Evolutionary conservation across 2,113 vertebrate species (phyloP).

Genomic region (Otus sunia): DNA sequence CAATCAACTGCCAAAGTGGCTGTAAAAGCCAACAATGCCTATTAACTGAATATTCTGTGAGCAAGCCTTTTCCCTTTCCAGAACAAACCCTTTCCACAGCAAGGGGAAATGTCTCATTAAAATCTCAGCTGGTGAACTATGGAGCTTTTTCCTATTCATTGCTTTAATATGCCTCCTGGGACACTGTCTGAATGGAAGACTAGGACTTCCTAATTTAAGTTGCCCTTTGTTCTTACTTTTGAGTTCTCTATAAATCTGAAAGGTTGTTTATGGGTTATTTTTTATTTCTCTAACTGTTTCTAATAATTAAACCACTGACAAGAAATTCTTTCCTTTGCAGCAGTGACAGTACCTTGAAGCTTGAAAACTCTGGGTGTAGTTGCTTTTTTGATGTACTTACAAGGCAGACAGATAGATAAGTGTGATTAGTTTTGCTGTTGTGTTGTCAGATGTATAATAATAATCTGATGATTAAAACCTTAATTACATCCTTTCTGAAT

Average conservation of each 20-base stretch:
- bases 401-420: neutral
- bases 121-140: conserved; percentile 85
- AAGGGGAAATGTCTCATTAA: conserved; percentile 85
- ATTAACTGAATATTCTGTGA: conserved; percentile 75
- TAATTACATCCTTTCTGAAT: neutral
- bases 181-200: conserved; percentile 75
- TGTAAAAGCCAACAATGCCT: conserved; percentile 70
- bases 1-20: conserved; percentile 67
- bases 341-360: neutral
- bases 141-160: conserved; percentile 84
- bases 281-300: conserved; percentile 60
- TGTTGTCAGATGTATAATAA: neutral
- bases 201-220: conserved; percentile 74
- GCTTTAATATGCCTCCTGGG: conserved; percentile 86
- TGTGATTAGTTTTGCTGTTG: neutral
- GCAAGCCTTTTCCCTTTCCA: conserved; percentile 71
- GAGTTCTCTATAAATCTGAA: conserved; percentile 66
- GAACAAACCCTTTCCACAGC: conserved; percentile 74
- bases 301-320: conserved; percentile 38
- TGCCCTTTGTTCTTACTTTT: conserved; percentile 79
- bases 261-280: conserved; percentile 58
- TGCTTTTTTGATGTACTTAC: neutral
- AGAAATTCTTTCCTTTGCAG: conserved; percentile 8
- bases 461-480: conserved; percentile 17
- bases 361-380: neutral